Evolutionary conservation across 2,113 vertebrate species (phyloP).

Genomic region (Caranx melampygus): DNA sequence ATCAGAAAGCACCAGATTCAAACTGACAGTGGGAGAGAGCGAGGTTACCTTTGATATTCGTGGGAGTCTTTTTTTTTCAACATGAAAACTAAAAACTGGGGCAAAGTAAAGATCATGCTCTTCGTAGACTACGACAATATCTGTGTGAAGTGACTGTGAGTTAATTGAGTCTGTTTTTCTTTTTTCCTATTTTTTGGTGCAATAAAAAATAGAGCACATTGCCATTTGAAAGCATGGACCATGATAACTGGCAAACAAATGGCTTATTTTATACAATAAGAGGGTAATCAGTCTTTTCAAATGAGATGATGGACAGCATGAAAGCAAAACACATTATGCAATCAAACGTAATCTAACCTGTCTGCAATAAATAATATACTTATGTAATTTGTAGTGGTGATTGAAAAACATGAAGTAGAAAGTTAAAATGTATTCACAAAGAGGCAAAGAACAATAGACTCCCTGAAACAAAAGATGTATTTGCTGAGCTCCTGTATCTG

Average conservation of each 20-base stretch:
- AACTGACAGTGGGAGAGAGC: constrained; percentile 57
- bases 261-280: not conserved
- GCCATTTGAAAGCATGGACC: not conserved
- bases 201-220: not conserved
- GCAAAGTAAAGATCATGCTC: constrained; percentile 57
- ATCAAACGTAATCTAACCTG: not conserved
- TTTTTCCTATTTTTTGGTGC: not conserved
- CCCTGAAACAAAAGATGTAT: not conserved
- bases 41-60: constrained; percentile 44
- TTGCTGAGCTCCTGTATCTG: not conserved
- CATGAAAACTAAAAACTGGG: constrained; percentile 63
- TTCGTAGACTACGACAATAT: constrained; percentile 38
- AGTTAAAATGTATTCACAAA: not conserved
- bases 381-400: not conserved
- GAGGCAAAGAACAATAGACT: not conserved
- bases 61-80: constrained; percentile 26
- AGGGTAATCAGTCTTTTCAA: not conserved
- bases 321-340: not conserved
- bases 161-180: constrained; percentile 5
- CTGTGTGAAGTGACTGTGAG: constrained; percentile 36
- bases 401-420: not conserved
- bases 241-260: not conserved
- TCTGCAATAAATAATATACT: not conserved
- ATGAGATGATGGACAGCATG: constrained; percentile 1
- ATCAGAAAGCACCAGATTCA: constrained; percentile 51